Base-by-base conservation (phyloP, 2,113 vertebrate species). In the Puntigrus tetrazona region DNA sequence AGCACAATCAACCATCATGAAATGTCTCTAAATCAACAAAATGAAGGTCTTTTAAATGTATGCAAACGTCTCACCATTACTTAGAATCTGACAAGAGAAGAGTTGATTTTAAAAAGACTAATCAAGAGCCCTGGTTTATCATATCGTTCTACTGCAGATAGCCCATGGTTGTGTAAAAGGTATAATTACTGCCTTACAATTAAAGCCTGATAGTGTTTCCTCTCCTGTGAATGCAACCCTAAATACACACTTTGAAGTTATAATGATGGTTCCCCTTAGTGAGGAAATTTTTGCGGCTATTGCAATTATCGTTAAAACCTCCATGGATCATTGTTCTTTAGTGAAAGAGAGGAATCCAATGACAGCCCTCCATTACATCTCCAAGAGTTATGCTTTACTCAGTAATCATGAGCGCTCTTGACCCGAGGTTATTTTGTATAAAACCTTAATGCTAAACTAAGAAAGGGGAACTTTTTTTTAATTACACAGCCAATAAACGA, bases 101-200 rank as follows among this genome's bases (percentile, higher is more conserved):
- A 75, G 86, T 81, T 85, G 76, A 86, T 85, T 89, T 84, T 85
- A 80, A 77, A 84, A 83, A 89, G 88, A 87, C 88, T 89, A 91
- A 91, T 92, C 87, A 89, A 76, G 29, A 80, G 78, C 80, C 59
- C 52, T 38, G 63, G 85, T 88, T 87, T 87, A 88, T 92, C 85
- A 34, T 88, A 89, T 89, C 88, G 82, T 81, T 84, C 86, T 74
- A 34, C 88, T 50, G 70, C 84, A 75, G 92, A 91, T 89, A 85
- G 89, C 86, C 65, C 47, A 77, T 82, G 47, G 47, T 82, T 81
- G 89, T 93, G 89, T 88, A 90, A 91, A 92, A 83, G 89, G 85
- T 87, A 86, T 93, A 92, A 93, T 92, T 87, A 90, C 89, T 85
- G 67, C 52, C 43, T 13, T 14, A 78, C 91, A 93, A 92, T 94